Evolutionary conservation across 2,888 invertebrate species (phyloP), one percentile per base, ranked within the genome.

Genomic region (Meloe dianella): DNA sequence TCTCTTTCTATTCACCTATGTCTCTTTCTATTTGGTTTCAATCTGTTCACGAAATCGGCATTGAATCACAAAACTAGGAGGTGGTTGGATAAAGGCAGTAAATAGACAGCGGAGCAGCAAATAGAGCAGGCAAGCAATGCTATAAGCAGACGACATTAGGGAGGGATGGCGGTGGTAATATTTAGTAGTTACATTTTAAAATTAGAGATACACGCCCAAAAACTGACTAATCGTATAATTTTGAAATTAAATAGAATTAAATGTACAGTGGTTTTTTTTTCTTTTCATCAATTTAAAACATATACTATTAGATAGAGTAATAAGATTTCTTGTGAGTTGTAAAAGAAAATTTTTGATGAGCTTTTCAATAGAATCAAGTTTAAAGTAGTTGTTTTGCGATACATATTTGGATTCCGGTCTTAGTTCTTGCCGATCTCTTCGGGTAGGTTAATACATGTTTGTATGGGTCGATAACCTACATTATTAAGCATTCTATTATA

Each of bases 391-490:
- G 59, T 29, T 58, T 29, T 58, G 51, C 47, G 63, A 70, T 51
- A 51, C 51, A 51, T 51, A 51, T 51, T 51, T 51, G 47, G 47
- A 51, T 51, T 51, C 47, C 47, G 47, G 22, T 51, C 47, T 51
- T 22, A 22, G 47, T 51, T 51, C 51, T 51, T 51, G 51, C 51
- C 22, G 51, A 51, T 51, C 51, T 51, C 22, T 51, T 51, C 51
- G 51, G 66, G 61, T 65, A 38, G 58, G 63, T 27, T 57, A 60
- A 63, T 60, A 64, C 64, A 66, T 59, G 68, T 61, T 60, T 24
- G 60, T 72, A 74, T 75, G 82, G 83, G 83, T 83, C 83, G 83
- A 83, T 83, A 83, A 83, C 83, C 83, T 79, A 83, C 82, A 83
- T 83, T 83, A 83, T 83, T 82, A 83, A 81, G 80, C 81, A 82